phyloP scores from a whole-genome alignment of 2,888 invertebrate species.

The Idaea straminata region DNA sequence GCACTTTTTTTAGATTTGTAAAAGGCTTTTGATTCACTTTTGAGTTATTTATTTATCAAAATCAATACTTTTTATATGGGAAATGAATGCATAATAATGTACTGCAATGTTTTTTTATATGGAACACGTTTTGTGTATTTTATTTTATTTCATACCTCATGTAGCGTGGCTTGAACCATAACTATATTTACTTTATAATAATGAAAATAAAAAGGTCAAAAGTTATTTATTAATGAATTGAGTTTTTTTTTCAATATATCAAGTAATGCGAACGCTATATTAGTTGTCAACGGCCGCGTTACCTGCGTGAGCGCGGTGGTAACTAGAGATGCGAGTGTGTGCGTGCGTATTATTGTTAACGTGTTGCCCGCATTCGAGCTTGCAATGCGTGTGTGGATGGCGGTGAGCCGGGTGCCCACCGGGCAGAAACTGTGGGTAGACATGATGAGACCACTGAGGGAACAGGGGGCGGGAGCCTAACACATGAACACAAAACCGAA shows the following conservation, averaged over 20 bases:
- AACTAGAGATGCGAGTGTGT: constrained; percentile 77
- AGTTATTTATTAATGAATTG: not conserved
- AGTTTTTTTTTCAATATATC: not conserved
- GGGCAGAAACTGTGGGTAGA: constrained; percentile 96
- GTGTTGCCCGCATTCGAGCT: constrained; percentile 74
- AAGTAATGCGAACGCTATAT: constrained; percentile 51
- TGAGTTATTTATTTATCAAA: not conserved
- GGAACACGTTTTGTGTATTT: not conserved
- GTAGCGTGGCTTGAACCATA: not conserved
- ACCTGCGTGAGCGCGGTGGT: constrained; percentile 79
- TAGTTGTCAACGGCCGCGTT: constrained; percentile 54
- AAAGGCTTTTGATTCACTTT: not conserved
- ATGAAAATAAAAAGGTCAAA: not conserved
- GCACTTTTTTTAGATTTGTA: not conserved
- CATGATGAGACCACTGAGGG: constrained; percentile 97
- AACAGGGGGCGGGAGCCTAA: constrained; percentile 89
- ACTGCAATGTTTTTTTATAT: no score
- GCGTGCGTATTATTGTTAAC: constrained; percentile 74
- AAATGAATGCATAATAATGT: no score
- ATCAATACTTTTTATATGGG: not conserved
- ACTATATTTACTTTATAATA: not conserved
- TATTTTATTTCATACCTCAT: not conserved
- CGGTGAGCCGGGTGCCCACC: constrained; percentile 88
- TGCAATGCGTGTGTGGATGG: constrained; percentile 82
- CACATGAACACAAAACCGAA: constrained; percentile 9